Conservation (phyloP, 2,113 vertebrate species). For the Scolopax mira region DNA sequence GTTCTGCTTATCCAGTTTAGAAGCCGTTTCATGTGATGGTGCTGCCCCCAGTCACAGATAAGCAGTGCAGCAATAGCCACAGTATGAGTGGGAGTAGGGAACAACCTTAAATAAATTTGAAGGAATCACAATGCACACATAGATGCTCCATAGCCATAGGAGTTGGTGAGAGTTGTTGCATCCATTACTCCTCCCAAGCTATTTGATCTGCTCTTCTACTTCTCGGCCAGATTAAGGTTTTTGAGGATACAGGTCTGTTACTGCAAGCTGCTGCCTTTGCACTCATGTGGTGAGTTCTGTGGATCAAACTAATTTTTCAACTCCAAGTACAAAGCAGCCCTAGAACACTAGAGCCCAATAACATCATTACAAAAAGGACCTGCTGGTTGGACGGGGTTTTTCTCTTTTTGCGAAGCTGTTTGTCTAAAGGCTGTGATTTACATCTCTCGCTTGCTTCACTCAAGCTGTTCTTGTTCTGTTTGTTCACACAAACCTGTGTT, state of each 20-base stretch:
- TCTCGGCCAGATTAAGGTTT: neutral
- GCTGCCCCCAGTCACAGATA: neutral
- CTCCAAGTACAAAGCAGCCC: neutral
- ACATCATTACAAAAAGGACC: neutral
- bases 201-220: fast-evolving
- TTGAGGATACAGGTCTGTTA: neutral
- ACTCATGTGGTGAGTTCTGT: fast-evolving
- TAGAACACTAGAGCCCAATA: neutral
- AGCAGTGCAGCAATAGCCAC: neutral
- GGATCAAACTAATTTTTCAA: neutral
- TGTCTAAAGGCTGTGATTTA: neutral
- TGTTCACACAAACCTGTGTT: too few species aligned
- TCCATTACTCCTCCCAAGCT: neutral
- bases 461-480: neutral
- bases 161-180: neutral
- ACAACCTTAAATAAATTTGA: neutral
- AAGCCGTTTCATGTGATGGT: neutral
- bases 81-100: neutral
- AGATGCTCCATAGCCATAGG: neutral
- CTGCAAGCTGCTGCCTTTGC: neutral
- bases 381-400: neutral
- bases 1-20: neutral
- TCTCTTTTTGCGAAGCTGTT: neutral
- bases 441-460: neutral
- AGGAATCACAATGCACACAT: neutral